Conservation (phyloP, 2,113 vertebrate species). For the Nothobranchius furzeri region DNA sequence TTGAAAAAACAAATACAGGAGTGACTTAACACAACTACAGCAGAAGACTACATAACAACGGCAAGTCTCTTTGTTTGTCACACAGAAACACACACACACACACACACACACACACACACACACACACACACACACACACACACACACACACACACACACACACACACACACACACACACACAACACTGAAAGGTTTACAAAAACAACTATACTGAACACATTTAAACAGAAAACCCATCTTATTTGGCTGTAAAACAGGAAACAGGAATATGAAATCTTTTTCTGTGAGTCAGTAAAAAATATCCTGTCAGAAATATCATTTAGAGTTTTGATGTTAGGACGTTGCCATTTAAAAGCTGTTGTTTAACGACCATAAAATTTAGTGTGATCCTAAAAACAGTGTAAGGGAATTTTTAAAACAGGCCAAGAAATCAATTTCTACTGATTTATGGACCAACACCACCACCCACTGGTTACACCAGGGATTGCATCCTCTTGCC, state of each 20-base stretch:
- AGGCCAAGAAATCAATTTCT: constrained; percentile 14
- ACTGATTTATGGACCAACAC: constrained; percentile 10
- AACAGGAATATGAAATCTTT: not conserved
- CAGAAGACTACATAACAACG: constrained; percentile 31
- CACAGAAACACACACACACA: constrained; percentile 3
- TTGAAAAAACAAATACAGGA: constrained; percentile 35
- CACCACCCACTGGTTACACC: constrained; percentile 52
- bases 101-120: constrained; percentile 6
- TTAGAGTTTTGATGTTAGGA: not conserved
- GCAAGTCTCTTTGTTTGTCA: constrained; percentile 8
- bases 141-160: constrained; percentile 6
- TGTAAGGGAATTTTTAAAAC: not conserved
- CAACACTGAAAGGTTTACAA: constrained; percentile 31
- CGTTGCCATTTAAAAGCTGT: not conserved
- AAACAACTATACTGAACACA: constrained; percentile 5
- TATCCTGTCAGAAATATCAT: not conserved
- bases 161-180: constrained; percentile 16
- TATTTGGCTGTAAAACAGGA: constrained; percentile 13
- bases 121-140: constrained; percentile 21
- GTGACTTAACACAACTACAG: constrained; percentile 61
- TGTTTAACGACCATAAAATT: not conserved
- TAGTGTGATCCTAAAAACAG: not conserved
- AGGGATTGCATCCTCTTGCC: not conserved
- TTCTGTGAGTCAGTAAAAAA: not conserved
- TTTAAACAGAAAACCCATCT: constrained; percentile 15